Evolutionary conservation across 2,797 vertebrate species (phyloP).

Genomic region (Selene dorsalis): DNA sequence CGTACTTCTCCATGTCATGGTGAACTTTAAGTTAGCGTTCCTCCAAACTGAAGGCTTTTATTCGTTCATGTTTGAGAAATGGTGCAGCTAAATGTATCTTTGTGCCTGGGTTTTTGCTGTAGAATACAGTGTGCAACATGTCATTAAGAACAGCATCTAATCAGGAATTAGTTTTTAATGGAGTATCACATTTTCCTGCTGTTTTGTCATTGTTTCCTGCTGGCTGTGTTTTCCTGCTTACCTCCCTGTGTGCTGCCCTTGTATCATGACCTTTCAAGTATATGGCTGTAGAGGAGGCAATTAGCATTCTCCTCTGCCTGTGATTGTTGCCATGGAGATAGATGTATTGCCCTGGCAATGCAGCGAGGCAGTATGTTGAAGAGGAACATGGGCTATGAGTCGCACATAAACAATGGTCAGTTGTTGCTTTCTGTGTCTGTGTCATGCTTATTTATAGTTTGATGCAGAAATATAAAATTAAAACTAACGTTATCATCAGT

Average conservation of each 20-base stretch:
- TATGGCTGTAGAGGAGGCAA: slow-evolving; percentile 63
- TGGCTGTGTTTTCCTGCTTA: slow-evolving; percentile 35
- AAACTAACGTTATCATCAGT: not conserved
- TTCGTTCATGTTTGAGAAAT: not conserved
- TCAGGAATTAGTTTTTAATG: not conserved
- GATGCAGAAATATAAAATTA: not conserved
- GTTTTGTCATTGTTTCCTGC: slow-evolving; percentile 5
- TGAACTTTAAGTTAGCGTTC: not conserved
- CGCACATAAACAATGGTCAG: slow-evolving; percentile 35
- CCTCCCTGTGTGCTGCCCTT: slow-evolving; percentile 15
- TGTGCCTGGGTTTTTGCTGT: not conserved
- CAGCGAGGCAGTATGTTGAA: slow-evolving; percentile 58
- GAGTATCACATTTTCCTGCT: not conserved
- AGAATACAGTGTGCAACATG: not conserved
- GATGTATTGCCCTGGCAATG: slow-evolving; percentile 72
- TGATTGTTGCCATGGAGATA: slow-evolving; percentile 75
- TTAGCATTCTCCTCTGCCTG: slow-evolving; percentile 76
- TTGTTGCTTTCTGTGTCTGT: slow-evolving; percentile 12
- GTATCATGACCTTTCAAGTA: slow-evolving; percentile 61
- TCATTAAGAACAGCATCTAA: not conserved
- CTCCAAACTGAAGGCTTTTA: not conserved
- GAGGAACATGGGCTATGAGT: slow-evolving; percentile 50
- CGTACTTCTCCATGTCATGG: not conserved
- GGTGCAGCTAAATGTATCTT: not conserved
- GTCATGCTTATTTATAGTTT: not conserved